Percentiles rank a stretch among this genome's conserved stretches.
These are phyloP conservation scores for Xenotilapia longispinis DNA, from an alignment of 2,113 vertebrate genomes.

Conservation along the genomic window DNA sequence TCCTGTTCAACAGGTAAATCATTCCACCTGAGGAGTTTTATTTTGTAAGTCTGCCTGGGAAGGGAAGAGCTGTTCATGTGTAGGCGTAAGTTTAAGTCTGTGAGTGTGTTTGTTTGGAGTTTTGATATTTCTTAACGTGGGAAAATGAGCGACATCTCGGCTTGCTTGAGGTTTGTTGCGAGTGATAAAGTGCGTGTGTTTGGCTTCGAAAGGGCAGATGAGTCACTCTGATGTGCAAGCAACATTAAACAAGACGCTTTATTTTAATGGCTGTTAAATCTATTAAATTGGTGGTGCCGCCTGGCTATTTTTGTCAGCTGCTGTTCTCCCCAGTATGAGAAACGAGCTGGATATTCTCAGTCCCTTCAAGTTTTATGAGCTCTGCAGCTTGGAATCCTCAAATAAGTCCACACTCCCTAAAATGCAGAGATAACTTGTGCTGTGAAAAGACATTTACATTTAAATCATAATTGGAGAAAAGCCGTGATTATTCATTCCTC, in stretches of 20 bases:
- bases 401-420: background rate
- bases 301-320: constrained; percentile 38
- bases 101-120: background rate
- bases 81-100: background rate
- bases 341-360: constrained; percentile 10
- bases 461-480: constrained; percentile 14
- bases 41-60: constrained; percentile 25
- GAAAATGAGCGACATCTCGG: background rate
- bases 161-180: background rate
- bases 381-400: constrained; percentile 10
- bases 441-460: constrained; percentile 1
- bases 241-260: constrained; percentile 37
- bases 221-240: constrained; percentile 28
- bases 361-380: constrained; percentile 26
- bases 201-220: background rate
- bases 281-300: constrained; percentile 28
- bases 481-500: constrained; percentile 9
- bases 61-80: background rate
- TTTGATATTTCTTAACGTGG: constrained; percentile 6
- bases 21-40: constrained; percentile 43
- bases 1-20: constrained; percentile 56
- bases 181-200: background rate
- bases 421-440: background rate
- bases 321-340: constrained; percentile 6
- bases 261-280: constrained; percentile 35